phyloP scores from a whole-genome alignment of 2,113 vertebrate genomes.

The Tragelaphus scriptus region DNA sequence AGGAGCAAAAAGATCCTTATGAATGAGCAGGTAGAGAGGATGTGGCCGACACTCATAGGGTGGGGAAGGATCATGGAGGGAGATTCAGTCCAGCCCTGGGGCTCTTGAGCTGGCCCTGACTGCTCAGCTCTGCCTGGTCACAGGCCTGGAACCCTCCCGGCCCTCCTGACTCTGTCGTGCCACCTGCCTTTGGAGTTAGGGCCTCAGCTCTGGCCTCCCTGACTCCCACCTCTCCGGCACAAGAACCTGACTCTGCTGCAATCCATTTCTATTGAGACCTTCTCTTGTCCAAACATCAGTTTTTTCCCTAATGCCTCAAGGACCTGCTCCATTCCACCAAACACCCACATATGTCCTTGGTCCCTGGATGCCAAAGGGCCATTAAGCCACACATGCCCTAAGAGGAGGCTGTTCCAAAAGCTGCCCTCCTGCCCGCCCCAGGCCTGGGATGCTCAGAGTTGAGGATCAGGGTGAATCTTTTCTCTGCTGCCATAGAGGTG shows the following conservation, averaged over 20 bases:
- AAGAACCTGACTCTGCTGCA: too few species aligned
- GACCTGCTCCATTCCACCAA: background rate
- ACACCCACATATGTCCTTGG: background rate
- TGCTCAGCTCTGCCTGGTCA: background rate
- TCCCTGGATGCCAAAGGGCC: background rate
- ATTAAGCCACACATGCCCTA: background rate
- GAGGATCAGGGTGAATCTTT: background rate
- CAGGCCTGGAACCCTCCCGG: too few species aligned
- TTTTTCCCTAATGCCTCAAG: background rate
- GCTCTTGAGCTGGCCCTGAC: too few species aligned
- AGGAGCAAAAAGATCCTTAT: background rate
- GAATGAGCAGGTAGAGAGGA: background rate
- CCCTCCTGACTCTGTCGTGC: background rate
- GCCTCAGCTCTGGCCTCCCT: background rate
- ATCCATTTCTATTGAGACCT: too few species aligned
- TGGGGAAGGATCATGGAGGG: background rate
- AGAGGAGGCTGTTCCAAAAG: background rate
- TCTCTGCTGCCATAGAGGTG: background rate
- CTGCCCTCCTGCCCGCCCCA: background rate
- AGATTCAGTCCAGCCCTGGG: background rate
- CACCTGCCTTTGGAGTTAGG: background rate
- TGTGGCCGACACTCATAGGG: rapidly evolving
- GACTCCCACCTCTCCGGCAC: too few species aligned
- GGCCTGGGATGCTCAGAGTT: background rate
- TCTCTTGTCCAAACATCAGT: too few species aligned